These are phyloP conservation scores for Danaus melanippus DNA, from an alignment of 1,140 invertebrate genomes.

Conservation along the genomic window DNA sequence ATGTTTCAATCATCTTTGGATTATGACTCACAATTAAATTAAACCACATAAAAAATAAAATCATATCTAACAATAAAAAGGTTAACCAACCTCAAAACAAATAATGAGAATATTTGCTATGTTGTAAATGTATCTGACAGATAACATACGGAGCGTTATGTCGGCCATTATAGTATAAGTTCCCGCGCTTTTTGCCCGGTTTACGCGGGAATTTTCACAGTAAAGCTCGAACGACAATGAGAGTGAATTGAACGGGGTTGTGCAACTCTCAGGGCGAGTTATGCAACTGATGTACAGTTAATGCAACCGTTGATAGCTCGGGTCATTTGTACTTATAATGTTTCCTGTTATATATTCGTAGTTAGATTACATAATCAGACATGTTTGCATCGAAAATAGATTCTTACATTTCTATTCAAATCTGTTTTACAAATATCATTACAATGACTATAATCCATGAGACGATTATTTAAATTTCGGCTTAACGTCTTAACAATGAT, in stretches of 20 bases:
- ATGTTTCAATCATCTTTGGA: too few relatives aligned
- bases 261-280: conserved; percentile 48
- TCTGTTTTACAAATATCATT: too few relatives aligned
- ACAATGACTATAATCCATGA: too few relatives aligned
- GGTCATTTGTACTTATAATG: conserved; percentile 28
- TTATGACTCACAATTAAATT: too few relatives aligned
- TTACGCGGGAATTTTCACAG: conserved; percentile 70
- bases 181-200: conserved; percentile 65
- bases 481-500: too few relatives aligned
- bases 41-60: too few relatives aligned
- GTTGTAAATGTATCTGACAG: conserved; percentile 51
- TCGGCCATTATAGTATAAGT: conserved; percentile 54
- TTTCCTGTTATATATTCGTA: conserved; percentile 32
- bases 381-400: too few relatives aligned
- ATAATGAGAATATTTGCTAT: conserved; percentile 57
- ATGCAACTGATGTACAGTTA: conserved; percentile 65
- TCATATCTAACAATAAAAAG: too few relatives aligned
- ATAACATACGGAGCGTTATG: conserved; percentile 68
- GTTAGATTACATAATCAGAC: conserved; percentile 4
- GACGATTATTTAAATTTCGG: too few relatives aligned
- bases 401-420: too few relatives aligned
- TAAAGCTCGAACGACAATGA: conserved; percentile 62
- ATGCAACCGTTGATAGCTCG: conserved; percentile 39
- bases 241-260: conserved; percentile 58
- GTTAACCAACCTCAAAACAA: conserved; percentile 21